Evolutionary conservation across 2,888 invertebrate species (phyloP), one percentile per base, ranked within the genome.

Genomic region (Plagodis dolabraria): DNA sequence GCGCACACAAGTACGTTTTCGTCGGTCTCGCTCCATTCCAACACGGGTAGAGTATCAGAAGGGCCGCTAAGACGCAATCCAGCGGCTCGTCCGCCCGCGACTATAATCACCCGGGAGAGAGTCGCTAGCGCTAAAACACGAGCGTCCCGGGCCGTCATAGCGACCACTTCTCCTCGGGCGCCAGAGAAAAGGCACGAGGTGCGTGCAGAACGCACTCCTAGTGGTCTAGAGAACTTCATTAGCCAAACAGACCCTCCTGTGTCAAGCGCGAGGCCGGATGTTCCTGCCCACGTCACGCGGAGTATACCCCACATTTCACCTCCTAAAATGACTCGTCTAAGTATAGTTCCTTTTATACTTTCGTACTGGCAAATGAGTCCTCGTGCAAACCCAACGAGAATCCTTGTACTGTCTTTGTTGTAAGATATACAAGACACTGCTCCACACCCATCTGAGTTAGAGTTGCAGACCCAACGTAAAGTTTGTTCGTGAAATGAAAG

Each of bases 191-290:
- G 92, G 83, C 99, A 99, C 53, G 97, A 96, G 0, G 98, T 97
- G 63, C 97, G 96, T 83, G 97, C 97, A 0, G 97, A 96, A 46
- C 98, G 94, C 42, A 98, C 96, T 10, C 98, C 98, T 71, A 99
- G 94, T 9, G 97, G 95, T 59, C 98, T 93, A 45, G 97, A 97
- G 79, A 99, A 98, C 74, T 96, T 97, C 42, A 99, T 92, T 68
- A 98, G 96, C 95, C 98, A 99, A 1, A 99, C 99, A 0, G 98
- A 99, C 0, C 99, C 99, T 2, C 98, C 98, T 48, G 97, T 97
- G 79, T 99, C 99, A 22, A 98, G 96, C 0, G 89, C 88, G 8
- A 92, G 76, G 1, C 89, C 92, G 0, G 90, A 87, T 0, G 86
- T 80, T 5, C 90, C 93, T 1, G 92, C 92, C 93, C 93, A 93